A percentile compares a stretch with the other conserved stretches of the same genome.
These are phyloP conservation scores for Pogona vitticeps DNA, from an alignment of 2,113 vertebrate species.

Conservation along the genomic window DNA sequence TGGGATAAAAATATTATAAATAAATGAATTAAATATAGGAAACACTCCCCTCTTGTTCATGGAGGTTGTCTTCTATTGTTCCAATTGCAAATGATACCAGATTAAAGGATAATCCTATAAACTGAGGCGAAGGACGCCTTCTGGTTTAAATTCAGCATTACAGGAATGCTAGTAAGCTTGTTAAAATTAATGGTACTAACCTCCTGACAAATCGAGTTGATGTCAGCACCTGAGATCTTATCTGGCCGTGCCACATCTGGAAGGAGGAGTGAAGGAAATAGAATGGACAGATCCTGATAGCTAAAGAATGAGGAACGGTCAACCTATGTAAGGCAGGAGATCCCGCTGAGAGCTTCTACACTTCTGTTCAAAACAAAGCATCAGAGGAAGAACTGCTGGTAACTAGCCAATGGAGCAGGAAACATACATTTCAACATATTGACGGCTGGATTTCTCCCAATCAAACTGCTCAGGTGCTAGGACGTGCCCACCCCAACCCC, in stretches of 20 bases:
- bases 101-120: neutral
- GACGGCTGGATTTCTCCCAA: neutral
- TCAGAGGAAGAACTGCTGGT: neutral
- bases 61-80: neutral
- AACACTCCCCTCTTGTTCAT: neutral
- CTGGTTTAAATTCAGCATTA: neutral
- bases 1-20: too few relatives aligned
- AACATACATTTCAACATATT: neutral
- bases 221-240: slow-evolving; percentile 94
- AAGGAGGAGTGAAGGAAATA: slow-evolving; percentile 80
- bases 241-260: slow-evolving; percentile 92
- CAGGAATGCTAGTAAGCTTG: too few relatives aligned
- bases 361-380: neutral
- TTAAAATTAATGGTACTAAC: slow-evolving; percentile 62
- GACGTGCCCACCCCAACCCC: too few relatives aligned
- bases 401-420: neutral
- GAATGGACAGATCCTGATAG: neutral
- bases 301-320: neutral
- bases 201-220: slow-evolving; percentile 97
- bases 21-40: too few relatives aligned
- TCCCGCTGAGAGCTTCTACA: too few relatives aligned
- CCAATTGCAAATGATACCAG: neutral
- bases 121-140: neutral
- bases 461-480: neutral
- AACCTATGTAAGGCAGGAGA: neutral